Base-by-base conservation (phyloP, 2,113 vertebrate genomes). In the Panthera tigris region DNA sequence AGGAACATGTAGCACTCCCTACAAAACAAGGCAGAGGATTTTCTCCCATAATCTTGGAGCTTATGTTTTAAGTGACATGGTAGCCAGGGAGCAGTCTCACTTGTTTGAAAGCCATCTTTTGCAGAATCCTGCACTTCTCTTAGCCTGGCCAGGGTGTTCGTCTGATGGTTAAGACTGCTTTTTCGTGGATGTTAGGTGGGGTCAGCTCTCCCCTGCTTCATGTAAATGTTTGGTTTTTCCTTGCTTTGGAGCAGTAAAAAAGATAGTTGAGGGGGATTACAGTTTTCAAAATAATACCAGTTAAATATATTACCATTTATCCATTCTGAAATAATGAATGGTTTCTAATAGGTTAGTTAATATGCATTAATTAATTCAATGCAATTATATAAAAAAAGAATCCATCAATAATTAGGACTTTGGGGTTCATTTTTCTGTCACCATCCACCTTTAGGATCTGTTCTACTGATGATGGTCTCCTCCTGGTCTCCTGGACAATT, bases 361-460 rank as follows among this genome's bases (percentile, higher is more conserved):
- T 83, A 57, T 69, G 14, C 16, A 55, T 84, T 89, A 94, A 76
- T 45, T 94, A 90, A 93, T 96, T 93, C 36, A 78, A 52, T 36
- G 50, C 7, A 63, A 71, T 92, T 94, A 69, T 50, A 23, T 27
- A 95, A 97, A 27, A 89, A 87, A 55, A 66, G 94, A 88, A 80
- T 79, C 33, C 29, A 25, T 91, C 8, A 87, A n/a, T 79, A 52
- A 14, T 81, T 83, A 86, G 92, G 55, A 90, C 36, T 15, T 29
- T 81, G 74, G 19, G 57, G n/a, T 78, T 98, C 25, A 65, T 73
- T 92, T 96, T 95, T n/a, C 33, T 83, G 79, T 95, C 63, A 31
- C 73, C 50, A 27, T 55, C 57, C 33, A 57, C 45, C 68, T n/a
- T 39, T 48, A 12, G 45, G 39, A 4, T 65, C 74, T 76, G 7